These are phyloP conservation scores for Mythimna pallens DNA, from an alignment of 2,888 invertebrate species.

Conservation along the genomic window DNA sequence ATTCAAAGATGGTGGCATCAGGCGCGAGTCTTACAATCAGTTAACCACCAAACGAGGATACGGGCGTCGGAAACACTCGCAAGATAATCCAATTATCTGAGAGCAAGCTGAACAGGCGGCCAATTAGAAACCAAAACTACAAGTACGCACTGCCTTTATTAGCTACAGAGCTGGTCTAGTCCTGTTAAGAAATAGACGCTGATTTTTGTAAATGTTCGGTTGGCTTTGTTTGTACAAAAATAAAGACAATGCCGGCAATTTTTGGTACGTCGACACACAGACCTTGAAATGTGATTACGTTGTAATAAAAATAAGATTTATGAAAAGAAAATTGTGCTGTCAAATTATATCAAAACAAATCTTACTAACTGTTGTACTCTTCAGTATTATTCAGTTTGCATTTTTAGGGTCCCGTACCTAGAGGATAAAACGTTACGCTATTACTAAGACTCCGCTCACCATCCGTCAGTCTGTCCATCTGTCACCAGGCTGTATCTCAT, in stretches of 20 bases:
- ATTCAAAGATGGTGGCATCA: constrained; percentile 57
- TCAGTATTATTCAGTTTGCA: not conserved
- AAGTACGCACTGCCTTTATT: constrained; percentile 64
- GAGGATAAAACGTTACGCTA: too few species aligned
- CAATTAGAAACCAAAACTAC: constrained; percentile 77
- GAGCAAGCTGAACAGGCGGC: constrained; percentile 72
- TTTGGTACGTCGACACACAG: too few species aligned
- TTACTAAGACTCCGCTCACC: too few species aligned
- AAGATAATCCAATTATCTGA: constrained; percentile 79
- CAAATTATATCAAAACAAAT: not conserved
- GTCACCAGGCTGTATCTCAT: too few species aligned
- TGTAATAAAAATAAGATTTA: not conserved
- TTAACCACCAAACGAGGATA: constrained; percentile 71
- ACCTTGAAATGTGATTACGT: not conserved
- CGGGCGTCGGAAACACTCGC: constrained; percentile 70
- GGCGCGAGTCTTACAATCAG: constrained; percentile 64
- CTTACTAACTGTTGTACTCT: not conserved
- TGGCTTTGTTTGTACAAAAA: constrained; percentile 6
- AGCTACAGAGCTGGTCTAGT: constrained; percentile 48
- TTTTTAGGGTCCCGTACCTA: too few species aligned
- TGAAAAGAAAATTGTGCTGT: not conserved
- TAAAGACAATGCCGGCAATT: not conserved
- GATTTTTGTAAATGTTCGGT: constrained; percentile 32
- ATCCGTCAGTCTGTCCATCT: too few species aligned
- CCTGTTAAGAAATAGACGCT: constrained; percentile 35